These are phyloP conservation scores for Dipodomys ordii DNA, from an alignment of 2,113 vertebrate genomes.

Conservation along the genomic window DNA sequence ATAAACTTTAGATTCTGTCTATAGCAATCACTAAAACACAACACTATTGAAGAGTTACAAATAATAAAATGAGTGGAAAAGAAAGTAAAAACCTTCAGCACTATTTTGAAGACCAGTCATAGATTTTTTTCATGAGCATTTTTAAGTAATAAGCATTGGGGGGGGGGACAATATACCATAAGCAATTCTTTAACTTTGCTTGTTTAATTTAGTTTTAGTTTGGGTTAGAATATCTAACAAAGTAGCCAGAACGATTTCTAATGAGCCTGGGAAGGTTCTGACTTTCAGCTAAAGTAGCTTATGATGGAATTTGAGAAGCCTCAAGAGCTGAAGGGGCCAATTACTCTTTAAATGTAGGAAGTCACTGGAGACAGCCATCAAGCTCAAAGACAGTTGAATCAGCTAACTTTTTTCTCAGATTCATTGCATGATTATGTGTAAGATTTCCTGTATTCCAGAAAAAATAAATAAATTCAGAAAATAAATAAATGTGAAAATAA, in stretches of 20 bases:
- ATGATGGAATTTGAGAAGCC: slow-evolving; percentile 31
- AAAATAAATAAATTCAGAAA: not conserved
- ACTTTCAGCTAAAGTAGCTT: slow-evolving; percentile 36
- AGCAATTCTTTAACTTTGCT: not conserved
- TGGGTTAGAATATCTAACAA: not conserved
- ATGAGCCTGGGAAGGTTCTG: not conserved
- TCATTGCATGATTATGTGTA: not conserved
- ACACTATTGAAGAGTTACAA: not conserved
- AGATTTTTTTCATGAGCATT: not conserved
- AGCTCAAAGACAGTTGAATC: not conserved
- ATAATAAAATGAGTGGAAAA: not conserved
- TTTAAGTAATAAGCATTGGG: not conserved
- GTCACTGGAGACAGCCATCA: not conserved
- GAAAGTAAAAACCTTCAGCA: no score
- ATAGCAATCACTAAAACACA: not conserved
- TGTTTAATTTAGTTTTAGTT: not conserved
- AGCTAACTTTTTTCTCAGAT: not conserved
- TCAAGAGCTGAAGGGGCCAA: not conserved
- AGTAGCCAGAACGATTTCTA: slow-evolving; percentile 26
- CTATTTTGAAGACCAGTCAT: not conserved
- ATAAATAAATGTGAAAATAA: no score
- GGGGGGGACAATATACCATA: no score
- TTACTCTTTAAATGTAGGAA: slow-evolving; percentile 22
- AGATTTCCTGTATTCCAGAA: not conserved
- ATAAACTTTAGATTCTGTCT: not conserved